These are phyloP conservation scores for Ophonus ardosiacus DNA, from an alignment of 2,888 invertebrate genomes.

Conservation along the genomic window DNA sequence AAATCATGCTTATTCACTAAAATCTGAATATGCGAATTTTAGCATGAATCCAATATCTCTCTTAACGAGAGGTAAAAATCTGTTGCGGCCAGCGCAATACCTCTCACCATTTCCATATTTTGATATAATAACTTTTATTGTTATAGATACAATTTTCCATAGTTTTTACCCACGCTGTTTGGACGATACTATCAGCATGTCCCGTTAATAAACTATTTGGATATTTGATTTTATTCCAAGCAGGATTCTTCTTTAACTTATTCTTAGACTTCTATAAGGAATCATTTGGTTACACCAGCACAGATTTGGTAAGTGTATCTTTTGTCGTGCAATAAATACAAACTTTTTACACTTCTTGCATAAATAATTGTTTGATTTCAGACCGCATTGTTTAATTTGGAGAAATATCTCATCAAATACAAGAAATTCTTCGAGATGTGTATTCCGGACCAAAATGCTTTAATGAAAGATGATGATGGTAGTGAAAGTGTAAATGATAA, in stretches of 20 bases:
- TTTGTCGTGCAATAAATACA: neutral
- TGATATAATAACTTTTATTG: no score
- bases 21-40: no score
- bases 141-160: slow-evolving; percentile 10
- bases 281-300: neutral
- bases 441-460: neutral
- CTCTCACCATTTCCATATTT: no score
- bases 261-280: neutral
- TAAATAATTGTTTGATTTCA: neutral
- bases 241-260: neutral
- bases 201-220: slow-evolving; percentile 1
- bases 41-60: no score
- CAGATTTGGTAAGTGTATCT: neutral
- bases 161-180: neutral
- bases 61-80: no score
- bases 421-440: slow-evolving; percentile 19
- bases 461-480: neutral
- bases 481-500: neutral
- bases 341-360: neutral
- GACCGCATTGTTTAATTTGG: neutral
- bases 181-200: neutral
- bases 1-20: no score
- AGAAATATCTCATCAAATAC: neutral
- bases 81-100: no score
- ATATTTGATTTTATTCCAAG: neutral